Base-by-base conservation (phyloP, 1,140 invertebrate genomes). In the Venturia canescens region DNA sequence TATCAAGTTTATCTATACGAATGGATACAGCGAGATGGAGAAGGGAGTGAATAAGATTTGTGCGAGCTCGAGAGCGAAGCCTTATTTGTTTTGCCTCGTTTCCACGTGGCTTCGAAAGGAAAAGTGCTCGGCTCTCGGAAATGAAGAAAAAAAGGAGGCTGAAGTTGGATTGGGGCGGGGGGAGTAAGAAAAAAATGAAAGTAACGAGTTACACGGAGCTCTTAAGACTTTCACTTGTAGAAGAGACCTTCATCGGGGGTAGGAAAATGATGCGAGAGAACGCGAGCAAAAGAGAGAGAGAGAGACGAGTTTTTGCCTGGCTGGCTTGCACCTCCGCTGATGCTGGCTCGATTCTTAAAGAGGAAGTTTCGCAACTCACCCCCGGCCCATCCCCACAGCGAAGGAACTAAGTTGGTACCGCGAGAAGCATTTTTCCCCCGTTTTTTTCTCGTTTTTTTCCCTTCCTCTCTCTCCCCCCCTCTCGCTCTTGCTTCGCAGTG, bases 341-440 rank as follows among this genome's bases (percentile, higher is more conserved):
- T 63, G 60, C 60, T 15, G 60, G n/a, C 78, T 83, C 75, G 75
- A 77, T 77, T 86, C 89, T 91, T 92, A 91, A 92, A 92, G 90
- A 90, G 90, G 89, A 92, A 91, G 90, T 90, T 91, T 89, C 84
- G 85, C 85, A 63, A 79, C 81, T 82, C 84, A 70, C 71, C 44
- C 84, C 75, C 31, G 15, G 16, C 66, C 29, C 66, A 29, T 21
- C 29, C 53, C 29, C 34, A 50, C 27, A 44, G 72, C 72, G 13
- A 29, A 82, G 80, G 84, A 90, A 89, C 87, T 87, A 87, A 90
- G 88, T 90, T 89, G 79, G 86, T 85, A 84, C 76, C 81, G 78
- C 80, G 76, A 71, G 53, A 71, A 80, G 71, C 70, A 83, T 84
- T 84, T 86, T 76, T 83, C 81, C 82, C 57, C 80, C n/a, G n/a